These are phyloP conservation scores for Festucalex cinctus DNA, from an alignment of 2,113 vertebrate genomes.

Conservation along the genomic window DNA sequence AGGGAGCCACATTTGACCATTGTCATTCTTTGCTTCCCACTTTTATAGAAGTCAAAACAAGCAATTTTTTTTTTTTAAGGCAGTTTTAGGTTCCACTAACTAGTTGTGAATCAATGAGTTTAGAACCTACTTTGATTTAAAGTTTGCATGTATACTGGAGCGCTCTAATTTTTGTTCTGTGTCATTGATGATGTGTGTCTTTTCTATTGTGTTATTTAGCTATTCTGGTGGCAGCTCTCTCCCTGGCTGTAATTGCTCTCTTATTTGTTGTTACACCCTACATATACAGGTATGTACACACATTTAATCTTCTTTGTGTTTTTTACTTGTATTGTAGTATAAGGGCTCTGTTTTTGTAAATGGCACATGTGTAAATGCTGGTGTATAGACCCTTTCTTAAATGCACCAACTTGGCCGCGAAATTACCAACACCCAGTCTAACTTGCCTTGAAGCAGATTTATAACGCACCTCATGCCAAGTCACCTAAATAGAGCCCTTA, in stretches of 20 bases:
- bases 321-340: background rate
- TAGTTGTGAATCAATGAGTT: background rate
- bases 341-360: too few species aligned
- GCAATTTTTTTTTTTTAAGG: background rate
- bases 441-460: too few species aligned
- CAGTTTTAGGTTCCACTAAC: too few species aligned
- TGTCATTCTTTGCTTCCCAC: background rate
- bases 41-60: background rate
- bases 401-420: too few species aligned
- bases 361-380: too few species aligned
- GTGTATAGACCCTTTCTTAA: too few species aligned
- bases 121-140: too few species aligned
- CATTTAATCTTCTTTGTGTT: background rate
- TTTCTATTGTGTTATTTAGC: conserved; percentile 53
- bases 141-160: background rate
- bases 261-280: conserved; percentile 43
- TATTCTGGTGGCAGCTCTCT: conserved; percentile 59
- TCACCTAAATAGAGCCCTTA: too few species aligned
- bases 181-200: background rate
- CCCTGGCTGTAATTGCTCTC: conserved; percentile 49
- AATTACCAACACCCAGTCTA: too few species aligned
- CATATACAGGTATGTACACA: conserved; percentile 60
- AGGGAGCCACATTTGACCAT: background rate
- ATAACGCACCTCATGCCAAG: too few species aligned
- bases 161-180: background rate